Conservation (phyloP, 2,797 vertebrate genomes). For the Gambusia yucatana region DNA sequence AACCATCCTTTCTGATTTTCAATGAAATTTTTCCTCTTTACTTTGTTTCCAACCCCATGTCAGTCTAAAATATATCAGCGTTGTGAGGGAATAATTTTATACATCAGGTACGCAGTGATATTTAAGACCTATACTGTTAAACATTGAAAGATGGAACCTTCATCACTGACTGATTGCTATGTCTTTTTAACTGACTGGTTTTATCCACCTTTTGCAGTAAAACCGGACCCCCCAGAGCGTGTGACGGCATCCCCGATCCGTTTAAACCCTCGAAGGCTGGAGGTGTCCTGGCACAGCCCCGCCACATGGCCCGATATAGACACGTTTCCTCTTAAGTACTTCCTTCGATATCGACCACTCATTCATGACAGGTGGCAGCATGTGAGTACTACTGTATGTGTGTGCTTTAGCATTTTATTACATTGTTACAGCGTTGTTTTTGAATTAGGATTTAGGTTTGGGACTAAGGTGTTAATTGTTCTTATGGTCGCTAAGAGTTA, state of each 20-base stretch:
- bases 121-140: not conserved
- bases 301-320: slow-evolving; percentile 95
- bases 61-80: not conserved
- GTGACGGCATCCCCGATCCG: slow-evolving; percentile 90
- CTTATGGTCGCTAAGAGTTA: not conserved
- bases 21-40: not conserved
- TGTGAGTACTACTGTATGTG: slow-evolving; percentile 79
- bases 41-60: not conserved
- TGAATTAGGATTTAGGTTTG: not conserved
- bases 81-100: not conserved
- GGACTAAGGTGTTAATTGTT: not conserved
- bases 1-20: not conserved
- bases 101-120: too few relatives aligned
- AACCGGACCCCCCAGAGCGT: slow-evolving; percentile 94
- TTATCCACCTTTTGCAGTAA: slow-evolving; percentile 82
- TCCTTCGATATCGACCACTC: slow-evolving; percentile 94
- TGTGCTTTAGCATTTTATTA: not conserved
- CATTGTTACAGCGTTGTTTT: not conserved
- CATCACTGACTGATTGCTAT: not conserved
- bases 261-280: slow-evolving; percentile 87
- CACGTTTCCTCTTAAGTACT: slow-evolving; percentile 95
- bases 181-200: slow-evolving; percentile 14
- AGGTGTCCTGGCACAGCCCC: slow-evolving; percentile 94
- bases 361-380: slow-evolving; percentile 98
- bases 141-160: not conserved